A percentile compares a stretch with the other conserved stretches of the same genome.
Conservation (phyloP, 1,140 invertebrate species). For the Sarcophaga peregrina region DNA sequence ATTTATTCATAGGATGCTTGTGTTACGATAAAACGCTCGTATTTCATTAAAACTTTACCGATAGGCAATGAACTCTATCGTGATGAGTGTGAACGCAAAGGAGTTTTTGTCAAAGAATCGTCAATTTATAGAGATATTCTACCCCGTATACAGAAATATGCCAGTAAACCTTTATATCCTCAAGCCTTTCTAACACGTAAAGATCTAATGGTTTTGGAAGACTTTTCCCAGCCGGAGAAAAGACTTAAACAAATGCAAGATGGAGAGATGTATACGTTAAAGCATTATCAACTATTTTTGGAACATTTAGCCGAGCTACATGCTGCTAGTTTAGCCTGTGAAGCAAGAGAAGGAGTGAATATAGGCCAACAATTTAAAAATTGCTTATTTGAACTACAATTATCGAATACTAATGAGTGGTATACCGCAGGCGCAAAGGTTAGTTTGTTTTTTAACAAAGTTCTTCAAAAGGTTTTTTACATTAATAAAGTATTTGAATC, state of each 20-base stretch:
- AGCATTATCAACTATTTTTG: constrained; percentile 62
- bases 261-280: constrained; percentile 51
- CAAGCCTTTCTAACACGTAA: constrained; percentile 52
- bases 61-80: constrained; percentile 52
- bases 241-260: constrained; percentile 47
- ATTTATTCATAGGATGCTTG: not conserved
- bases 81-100: constrained; percentile 58
- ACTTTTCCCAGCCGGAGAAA: constrained; percentile 57
- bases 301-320: constrained; percentile 64
- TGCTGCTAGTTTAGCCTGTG: constrained; percentile 64
- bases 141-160: constrained; percentile 57
- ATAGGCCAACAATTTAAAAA: constrained; percentile 61
- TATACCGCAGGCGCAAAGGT: constrained; percentile 56
- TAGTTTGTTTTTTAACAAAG: not conserved
- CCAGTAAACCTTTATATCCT: constrained; percentile 51
- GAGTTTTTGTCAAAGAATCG: constrained; percentile 56
- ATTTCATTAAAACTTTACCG: constrained; percentile 59
- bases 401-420: constrained; percentile 53
- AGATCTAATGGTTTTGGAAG: constrained; percentile 66
- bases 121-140: constrained; percentile 52
- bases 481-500: not conserved
- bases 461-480: not conserved
- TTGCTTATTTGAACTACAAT: constrained; percentile 49
- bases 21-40: constrained; percentile 2
- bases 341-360: constrained; percentile 51